Evolutionary conservation across 2,888 invertebrate genomes (phyloP).

Genomic region (Lithophane ornitopus): DNA sequence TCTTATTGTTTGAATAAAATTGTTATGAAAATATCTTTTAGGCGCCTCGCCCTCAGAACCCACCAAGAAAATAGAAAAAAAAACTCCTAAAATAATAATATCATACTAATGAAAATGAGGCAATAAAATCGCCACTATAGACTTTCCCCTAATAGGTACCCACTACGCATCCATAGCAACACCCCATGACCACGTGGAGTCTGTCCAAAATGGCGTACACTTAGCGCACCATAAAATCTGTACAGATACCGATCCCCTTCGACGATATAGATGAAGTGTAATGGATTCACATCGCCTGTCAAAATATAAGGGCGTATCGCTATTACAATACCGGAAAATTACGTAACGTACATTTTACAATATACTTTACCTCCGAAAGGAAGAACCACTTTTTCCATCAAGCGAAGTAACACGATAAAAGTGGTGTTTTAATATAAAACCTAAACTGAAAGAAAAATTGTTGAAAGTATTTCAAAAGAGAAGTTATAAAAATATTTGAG

Average conservation of each 20-base stretch:
- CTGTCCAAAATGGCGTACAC: conserved; percentile 77
- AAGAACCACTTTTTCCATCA: conserved; percentile 41
- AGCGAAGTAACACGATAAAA: conserved; percentile 46
- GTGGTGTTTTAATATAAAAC: conserved; percentile 49
- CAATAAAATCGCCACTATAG: conserved; percentile 63
- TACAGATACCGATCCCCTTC: conserved; percentile 68
- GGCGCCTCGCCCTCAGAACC: too few species aligned
- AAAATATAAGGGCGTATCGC: conserved; percentile 70
- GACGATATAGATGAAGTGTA: conserved; percentile 68
- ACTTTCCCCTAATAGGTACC: conserved; percentile 50
- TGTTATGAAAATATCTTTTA: not conserved
- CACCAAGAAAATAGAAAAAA: not conserved
- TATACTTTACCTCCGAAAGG: conserved; percentile 55
- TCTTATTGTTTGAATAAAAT: not conserved
- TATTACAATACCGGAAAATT: conserved; percentile 70
- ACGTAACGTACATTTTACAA: conserved; percentile 66
- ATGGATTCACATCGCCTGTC: conserved; percentile 74
- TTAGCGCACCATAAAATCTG: conserved; percentile 78
- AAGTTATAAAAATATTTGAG: conserved; percentile 57
- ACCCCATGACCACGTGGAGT: conserved; percentile 72
- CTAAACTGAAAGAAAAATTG: conserved; percentile 44
- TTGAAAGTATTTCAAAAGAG: conserved; percentile 52
- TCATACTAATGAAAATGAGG: conserved; percentile 60
- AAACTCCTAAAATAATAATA: conserved; percentile 33
- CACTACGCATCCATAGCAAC: conserved; percentile 66